These are phyloP conservation scores for Gracilinanus agilis DNA, from an alignment of 2,113 vertebrate species.

Conservation along the genomic window DNA sequence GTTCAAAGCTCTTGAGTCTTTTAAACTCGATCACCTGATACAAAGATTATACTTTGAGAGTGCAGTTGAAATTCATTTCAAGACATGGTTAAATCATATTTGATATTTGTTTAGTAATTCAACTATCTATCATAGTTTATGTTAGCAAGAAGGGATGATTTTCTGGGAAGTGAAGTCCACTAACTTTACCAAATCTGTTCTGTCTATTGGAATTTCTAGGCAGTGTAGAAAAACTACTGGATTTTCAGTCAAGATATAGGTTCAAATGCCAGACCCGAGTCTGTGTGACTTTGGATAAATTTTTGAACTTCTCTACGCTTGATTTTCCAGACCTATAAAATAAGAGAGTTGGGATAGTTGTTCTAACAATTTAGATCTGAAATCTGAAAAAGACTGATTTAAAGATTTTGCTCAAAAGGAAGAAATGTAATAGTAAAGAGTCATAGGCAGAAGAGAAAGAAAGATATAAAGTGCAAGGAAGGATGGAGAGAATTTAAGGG, in stretches of 20 bases:
- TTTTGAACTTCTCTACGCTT: not conserved
- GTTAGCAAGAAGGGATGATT: slow-evolving; percentile 40
- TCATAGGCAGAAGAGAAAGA: not conserved
- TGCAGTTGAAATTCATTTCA: not conserved
- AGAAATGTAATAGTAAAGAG: slow-evolving; percentile 19
- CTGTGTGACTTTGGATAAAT: not conserved
- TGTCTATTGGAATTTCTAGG: not conserved
- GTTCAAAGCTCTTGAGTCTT: slow-evolving; percentile 42
- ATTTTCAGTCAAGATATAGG: not conserved
- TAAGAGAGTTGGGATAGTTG: not conserved
- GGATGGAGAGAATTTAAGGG: not conserved
- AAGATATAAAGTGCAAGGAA: slow-evolving; percentile 7
- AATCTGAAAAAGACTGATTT: slow-evolving; percentile 10
- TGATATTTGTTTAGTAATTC: slow-evolving; percentile 51
- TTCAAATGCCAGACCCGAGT: not conserved
- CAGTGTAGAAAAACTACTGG: not conserved
- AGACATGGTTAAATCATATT: slow-evolving; percentile 49
- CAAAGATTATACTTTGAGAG: slow-evolving; percentile 9
- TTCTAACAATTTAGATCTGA: not conserved
- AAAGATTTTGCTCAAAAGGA: slow-evolving; percentile 37
- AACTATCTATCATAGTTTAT: not conserved
- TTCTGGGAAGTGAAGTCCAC: not conserved
- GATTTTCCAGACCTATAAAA: not conserved
- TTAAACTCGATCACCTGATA: slow-evolving; percentile 32
- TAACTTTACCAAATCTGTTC: not conserved